phyloP scores from a whole-genome alignment of 2,888 invertebrate species.

The Esperia sulphurella region DNA sequence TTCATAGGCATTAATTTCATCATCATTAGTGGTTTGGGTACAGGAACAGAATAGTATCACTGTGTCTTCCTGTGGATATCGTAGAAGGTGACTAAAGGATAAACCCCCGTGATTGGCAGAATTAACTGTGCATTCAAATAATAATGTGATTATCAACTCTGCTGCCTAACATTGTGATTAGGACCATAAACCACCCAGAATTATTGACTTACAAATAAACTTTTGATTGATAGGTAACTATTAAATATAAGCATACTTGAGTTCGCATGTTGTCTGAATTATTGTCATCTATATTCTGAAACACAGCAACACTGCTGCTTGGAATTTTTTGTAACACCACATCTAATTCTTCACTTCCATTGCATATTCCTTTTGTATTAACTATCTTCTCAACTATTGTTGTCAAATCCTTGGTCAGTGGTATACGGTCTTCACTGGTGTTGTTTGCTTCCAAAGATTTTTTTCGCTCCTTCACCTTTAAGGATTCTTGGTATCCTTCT shows the following conservation, averaged over 20 bases:
- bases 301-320: conserved; percentile 80
- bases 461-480: conserved; percentile 36
- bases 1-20: too few species aligned
- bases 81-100: too few species aligned
- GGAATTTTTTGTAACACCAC: conserved; percentile 77
- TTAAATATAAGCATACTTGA: conserved; percentile 65
- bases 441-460: conserved; percentile 28
- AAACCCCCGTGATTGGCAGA: too few species aligned
- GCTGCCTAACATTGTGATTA: too few species aligned
- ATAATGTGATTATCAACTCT: too few species aligned
- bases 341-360: conserved; percentile 33
- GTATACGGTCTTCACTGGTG: conserved; percentile 46
- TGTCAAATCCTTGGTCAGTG: conserved; percentile 75
- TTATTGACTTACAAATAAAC: too few species aligned
- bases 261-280: conserved; percentile 74
- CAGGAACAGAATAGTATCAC: too few species aligned
- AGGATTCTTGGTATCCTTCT: conserved; percentile 60
- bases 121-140: too few species aligned
- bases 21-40: too few species aligned
- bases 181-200: too few species aligned
- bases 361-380: conserved; percentile 43
- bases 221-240: neutral
- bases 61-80: too few species aligned
- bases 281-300: conserved; percentile 76
- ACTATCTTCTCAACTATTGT: conserved; percentile 75